A percentile compares a stretch with the other conserved stretches of the same genome.
These are phyloP conservation scores for Anniella stebbinsi DNA, from an alignment of 2,797 vertebrate species.

Conservation along the genomic window DNA sequence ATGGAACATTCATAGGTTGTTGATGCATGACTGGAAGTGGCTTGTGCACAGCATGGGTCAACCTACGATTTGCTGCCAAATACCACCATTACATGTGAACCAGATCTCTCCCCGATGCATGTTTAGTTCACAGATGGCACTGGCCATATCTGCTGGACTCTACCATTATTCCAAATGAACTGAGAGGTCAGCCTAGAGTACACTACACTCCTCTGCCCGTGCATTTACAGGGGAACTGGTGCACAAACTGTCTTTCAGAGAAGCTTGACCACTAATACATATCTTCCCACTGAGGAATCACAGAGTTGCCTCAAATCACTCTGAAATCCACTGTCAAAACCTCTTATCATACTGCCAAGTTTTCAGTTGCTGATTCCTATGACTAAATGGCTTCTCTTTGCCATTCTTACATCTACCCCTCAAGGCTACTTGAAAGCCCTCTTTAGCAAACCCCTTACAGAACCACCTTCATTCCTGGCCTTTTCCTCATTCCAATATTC, in stretches of 20 bases:
- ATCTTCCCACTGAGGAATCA: not conserved
- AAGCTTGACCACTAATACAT: not conserved
- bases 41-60: no score
- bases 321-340: not conserved
- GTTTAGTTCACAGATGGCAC: not conserved
- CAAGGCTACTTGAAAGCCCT: no score
- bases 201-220: not conserved
- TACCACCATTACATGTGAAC: no score
- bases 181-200: not conserved
- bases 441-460: not conserved
- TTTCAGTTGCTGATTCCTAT: not conserved
- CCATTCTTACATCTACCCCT: not conserved
- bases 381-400: not conserved
- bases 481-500: not conserved
- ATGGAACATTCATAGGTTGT: no score
- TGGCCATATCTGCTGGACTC: no score
- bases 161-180: not conserved
- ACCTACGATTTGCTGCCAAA: no score
- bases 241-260: not conserved
- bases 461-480: not conserved
- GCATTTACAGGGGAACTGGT: not conserved
- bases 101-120: not conserved
- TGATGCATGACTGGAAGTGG: no score
- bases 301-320: not conserved
- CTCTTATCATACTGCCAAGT: not conserved